Percentiles rank a stretch among this genome's conserved stretches.
Conservation (phyloP, 2,888 invertebrate species). For the Carcina quercana region DNA sequence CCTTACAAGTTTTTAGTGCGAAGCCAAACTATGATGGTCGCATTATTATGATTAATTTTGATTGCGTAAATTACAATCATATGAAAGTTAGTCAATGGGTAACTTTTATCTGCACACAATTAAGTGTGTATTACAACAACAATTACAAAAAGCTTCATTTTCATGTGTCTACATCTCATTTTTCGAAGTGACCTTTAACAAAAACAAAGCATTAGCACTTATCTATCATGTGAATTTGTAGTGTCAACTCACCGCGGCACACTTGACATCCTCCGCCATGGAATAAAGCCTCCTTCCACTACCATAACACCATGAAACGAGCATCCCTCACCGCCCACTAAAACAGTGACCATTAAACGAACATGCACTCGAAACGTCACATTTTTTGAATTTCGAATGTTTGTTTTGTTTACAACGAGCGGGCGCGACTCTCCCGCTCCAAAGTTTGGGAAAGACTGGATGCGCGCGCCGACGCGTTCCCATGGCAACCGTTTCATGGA, state of each 20-base stretch:
- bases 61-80: too few relatives aligned
- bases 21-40: too few relatives aligned
- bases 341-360: not conserved
- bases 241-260: conserved; percentile 45
- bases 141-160: too few relatives aligned
- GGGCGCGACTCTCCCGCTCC: conserved; percentile 40
- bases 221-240: too few relatives aligned
- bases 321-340: conserved; percentile 1
- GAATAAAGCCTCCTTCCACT: conserved; percentile 22
- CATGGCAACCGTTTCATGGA: conserved; percentile 40
- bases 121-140: too few relatives aligned
- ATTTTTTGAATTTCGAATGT: not conserved
- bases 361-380: not conserved
- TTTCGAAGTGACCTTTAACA: too few relatives aligned
- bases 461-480: conserved; percentile 63
- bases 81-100: too few relatives aligned
- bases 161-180: too few relatives aligned
- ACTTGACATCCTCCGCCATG: conserved; percentile 53
- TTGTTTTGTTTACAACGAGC: not conserved
- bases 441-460: conserved; percentile 44
- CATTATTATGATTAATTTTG: too few relatives aligned
- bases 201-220: too few relatives aligned
- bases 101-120: too few relatives aligned
- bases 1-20: too few relatives aligned
- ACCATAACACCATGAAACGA: conserved; percentile 29